These are phyloP conservation scores for Tubulanus polymorphus DNA, from an alignment of 2,888 invertebrate genomes.

Conservation along the genomic window DNA sequence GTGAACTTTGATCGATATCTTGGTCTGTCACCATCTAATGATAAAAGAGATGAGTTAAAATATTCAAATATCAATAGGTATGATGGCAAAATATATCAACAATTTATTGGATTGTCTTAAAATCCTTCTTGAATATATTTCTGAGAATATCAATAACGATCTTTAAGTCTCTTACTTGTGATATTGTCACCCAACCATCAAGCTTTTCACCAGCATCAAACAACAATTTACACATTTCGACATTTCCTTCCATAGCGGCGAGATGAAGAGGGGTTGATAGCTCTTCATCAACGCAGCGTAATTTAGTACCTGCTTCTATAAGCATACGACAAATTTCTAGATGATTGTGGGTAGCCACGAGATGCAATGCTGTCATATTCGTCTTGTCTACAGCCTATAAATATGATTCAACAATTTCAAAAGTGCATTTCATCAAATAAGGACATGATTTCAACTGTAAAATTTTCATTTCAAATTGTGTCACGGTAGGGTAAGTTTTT, in stretches of 20 bases:
- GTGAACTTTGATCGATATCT: slow-evolving; percentile 79
- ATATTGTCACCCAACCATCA: slow-evolving; percentile 58
- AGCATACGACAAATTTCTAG: slow-evolving; percentile 39
- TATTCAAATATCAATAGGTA: slow-evolving; percentile 1
- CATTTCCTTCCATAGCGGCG: slow-evolving; percentile 68
- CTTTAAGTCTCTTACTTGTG: slow-evolving; percentile 41
- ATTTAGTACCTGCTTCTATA: slow-evolving; percentile 65
- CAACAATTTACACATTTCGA: slow-evolving; percentile 58
- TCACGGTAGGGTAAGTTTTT: no score
- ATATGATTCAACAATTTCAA: no score
- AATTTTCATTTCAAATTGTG: no score
- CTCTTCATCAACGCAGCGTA: slow-evolving; percentile 44
- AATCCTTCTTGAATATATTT: no score
- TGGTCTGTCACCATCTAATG: slow-evolving; percentile 66
- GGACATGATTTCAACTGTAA: no score
- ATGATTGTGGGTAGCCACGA: slow-evolving; percentile 53
- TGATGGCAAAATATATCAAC: neutral
- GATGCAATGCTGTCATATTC: slow-evolving; percentile 67
- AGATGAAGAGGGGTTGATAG: slow-evolving; percentile 74
- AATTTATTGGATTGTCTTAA: neutral
- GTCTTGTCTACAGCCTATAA: slow-evolving; percentile 64
- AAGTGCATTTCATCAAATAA: no score
- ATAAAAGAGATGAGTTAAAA: slow-evolving; percentile 13
- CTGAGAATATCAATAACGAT: no score
- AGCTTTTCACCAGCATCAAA: slow-evolving; percentile 62